A percentile compares a stretch with the other conserved stretches of the same genome.
Conservation (phyloP, 1,140 invertebrate species). For the Ganaspis sp. region DNA sequence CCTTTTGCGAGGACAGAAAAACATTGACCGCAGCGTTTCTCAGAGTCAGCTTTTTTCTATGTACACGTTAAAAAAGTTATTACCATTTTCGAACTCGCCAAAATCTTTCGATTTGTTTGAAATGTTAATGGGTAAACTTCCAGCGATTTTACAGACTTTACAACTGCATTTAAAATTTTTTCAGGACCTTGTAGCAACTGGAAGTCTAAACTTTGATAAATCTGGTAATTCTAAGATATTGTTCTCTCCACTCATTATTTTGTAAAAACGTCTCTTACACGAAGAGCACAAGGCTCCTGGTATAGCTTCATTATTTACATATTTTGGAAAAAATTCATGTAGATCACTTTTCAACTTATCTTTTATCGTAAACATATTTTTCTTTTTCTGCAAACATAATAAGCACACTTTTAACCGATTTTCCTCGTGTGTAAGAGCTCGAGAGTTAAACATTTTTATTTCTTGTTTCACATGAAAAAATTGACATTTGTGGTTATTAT, state of each 20-base stretch:
- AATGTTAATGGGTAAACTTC: background rate
- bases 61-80: background rate
- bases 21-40: background rate
- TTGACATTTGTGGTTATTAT: too few species aligned
- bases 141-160: background rate
- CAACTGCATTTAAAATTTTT: background rate
- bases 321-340: background rate
- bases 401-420: too few species aligned
- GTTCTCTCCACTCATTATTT: background rate
- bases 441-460: too few species aligned
- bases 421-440: too few species aligned
- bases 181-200: background rate
- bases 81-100: background rate
- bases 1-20: background rate
- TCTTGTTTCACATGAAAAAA: too few species aligned
- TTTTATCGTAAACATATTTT: too few species aligned
- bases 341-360: background rate
- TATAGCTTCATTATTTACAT: background rate
- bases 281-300: background rate
- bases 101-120: background rate
- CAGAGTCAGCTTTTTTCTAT: background rate
- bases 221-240: background rate
- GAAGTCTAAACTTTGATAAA: background rate
- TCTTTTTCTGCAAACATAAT: too few species aligned
- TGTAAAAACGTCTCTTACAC: background rate